Evolutionary conservation across 2,113 vertebrate genomes (phyloP).

Genomic region (Corythornis cristatus): DNA sequence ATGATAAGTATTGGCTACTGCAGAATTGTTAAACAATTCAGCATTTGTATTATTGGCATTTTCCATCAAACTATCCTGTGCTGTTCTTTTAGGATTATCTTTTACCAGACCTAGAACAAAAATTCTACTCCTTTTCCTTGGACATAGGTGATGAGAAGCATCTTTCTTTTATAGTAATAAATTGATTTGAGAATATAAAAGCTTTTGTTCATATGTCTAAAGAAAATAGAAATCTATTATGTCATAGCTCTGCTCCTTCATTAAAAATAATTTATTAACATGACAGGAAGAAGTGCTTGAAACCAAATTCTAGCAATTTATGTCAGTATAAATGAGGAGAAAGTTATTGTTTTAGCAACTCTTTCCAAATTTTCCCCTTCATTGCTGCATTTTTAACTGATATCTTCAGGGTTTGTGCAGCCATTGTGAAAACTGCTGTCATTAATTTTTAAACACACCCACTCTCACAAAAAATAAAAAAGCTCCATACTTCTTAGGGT

Average conservation of each 20-base stretch:
- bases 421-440: conserved; percentile 7
- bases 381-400: not conserved
- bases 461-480: not conserved
- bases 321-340: conserved; percentile 36
- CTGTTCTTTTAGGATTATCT: not conserved
- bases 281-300: conserved; percentile 26
- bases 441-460: conserved; percentile 33
- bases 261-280: conserved; percentile 69
- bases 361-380: not conserved
- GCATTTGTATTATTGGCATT: not conserved
- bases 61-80: not conserved
- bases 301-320: conserved; percentile 32
- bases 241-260: conserved; percentile 51
- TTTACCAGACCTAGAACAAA: conserved; percentile 37
- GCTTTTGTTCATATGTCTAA: conserved; percentile 67
- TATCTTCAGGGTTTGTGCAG: conserved; percentile 11
- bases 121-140: conserved; percentile 49
- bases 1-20: not conserved
- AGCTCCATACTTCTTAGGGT: not conserved
- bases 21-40: not conserved
- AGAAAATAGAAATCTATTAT: conserved; percentile 64
- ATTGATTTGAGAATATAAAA: conserved; percentile 73
- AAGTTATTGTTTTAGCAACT: conserved; percentile 20
- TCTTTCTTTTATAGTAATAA: conserved; percentile 63
- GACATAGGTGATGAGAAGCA: conserved; percentile 36